phyloP scores from a whole-genome alignment of 2,888 invertebrate genomes.

The Minunthozetes semirufus region DNA sequence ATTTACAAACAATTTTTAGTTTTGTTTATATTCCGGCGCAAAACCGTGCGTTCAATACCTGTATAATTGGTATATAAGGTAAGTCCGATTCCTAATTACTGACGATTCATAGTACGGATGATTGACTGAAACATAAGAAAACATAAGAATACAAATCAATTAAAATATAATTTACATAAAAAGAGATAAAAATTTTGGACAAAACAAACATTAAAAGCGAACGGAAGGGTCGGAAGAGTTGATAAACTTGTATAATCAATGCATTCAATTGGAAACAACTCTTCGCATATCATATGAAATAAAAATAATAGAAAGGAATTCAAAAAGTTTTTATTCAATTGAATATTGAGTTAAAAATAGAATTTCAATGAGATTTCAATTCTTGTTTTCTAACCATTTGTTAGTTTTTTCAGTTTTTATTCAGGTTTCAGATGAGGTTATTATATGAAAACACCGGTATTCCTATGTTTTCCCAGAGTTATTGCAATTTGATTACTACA shows the following conservation, averaged over 20 bases:
- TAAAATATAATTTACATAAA: slow-evolving; percentile 10
- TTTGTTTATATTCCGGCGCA: background rate
- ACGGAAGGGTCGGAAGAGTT: background rate
- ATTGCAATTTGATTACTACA: too few relatives aligned
- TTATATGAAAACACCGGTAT: too few relatives aligned
- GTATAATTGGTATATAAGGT: slow-evolving; percentile 24
- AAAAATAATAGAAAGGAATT: background rate
- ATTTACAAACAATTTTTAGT: background rate
- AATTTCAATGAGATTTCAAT: too few relatives aligned
- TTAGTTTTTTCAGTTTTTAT: too few relatives aligned
- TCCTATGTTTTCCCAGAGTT: too few relatives aligned
- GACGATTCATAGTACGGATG: slow-evolving; percentile 81
- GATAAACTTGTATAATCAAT: background rate
- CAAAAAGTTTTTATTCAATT: too few relatives aligned
- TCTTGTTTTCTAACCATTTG: too few relatives aligned
- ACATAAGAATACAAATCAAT: background rate
- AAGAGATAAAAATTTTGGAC: background rate
- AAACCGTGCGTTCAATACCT: slow-evolving; percentile 1
- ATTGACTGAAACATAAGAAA: slow-evolving; percentile 55
- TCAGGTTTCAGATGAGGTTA: too few relatives aligned
- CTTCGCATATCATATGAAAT: background rate
- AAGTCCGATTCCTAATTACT: slow-evolving; percentile 49
- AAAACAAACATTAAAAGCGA: background rate
- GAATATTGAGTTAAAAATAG: too few relatives aligned
- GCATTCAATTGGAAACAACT: background rate